phyloP scores from a whole-genome alignment of 2,113 vertebrate genomes.

The Syrmaticus mikado region DNA sequence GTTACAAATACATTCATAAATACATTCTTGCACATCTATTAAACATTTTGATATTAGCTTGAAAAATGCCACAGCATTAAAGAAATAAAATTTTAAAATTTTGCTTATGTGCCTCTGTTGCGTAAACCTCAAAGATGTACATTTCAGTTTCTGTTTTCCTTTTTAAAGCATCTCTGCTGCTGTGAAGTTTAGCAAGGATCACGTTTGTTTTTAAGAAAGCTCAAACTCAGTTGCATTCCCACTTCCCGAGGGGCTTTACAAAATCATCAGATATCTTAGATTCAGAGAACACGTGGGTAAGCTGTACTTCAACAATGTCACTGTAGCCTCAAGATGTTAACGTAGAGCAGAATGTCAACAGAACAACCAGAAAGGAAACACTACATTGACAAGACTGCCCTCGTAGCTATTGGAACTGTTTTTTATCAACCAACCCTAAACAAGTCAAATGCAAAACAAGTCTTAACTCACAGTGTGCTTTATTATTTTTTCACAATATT shows the following conservation, averaged over 20 bases:
- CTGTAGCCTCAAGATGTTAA: neutral
- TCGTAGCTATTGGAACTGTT: neutral
- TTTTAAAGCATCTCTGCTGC: neutral
- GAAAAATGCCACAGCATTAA: neutral
- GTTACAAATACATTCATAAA: neutral
- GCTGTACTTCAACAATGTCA: neutral
- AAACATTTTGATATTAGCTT: neutral
- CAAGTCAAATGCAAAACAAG: constrained; percentile 40
- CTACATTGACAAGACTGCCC: neutral
- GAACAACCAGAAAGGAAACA: neutral
- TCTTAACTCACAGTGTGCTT: constrained; percentile 70
- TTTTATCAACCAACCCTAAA: neutral
- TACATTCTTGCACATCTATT: neutral
- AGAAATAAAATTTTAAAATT: neutral
- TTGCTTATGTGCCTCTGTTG: neutral
- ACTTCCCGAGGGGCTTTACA: neutral
- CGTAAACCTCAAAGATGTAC: neutral
- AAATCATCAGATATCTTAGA: neutral
- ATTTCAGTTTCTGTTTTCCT: neutral
- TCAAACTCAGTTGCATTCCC: neutral
- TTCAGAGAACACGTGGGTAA: neutral
- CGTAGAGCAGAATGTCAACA: neutral
- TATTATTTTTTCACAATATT: constrained; percentile 77
- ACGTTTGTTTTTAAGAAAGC: neutral
- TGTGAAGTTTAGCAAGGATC: neutral